Evolutionary conservation across 2,888 invertebrate genomes (phyloP), one percentile per base, ranked within the genome.

Genomic region (Branchipolynoe longqiensis): DNA sequence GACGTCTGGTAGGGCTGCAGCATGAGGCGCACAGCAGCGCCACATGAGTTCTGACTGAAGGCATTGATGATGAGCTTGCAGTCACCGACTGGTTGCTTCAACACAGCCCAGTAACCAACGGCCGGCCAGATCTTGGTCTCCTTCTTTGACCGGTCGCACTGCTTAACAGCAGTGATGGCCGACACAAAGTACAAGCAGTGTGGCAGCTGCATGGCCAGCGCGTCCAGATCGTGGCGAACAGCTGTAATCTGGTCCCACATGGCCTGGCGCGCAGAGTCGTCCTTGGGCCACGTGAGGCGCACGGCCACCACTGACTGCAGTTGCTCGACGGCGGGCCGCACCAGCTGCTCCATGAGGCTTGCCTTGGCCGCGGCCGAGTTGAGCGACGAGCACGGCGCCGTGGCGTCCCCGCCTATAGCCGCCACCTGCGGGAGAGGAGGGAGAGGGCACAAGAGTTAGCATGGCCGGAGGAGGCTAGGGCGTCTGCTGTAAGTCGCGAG

Each of bases 1-100:
- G 41, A 8, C 1, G 22, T 78, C 78, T 78, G 78, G 48, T 78
- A 78, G 25, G 78, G 78, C 78, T 78, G 78, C 78, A 78, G 78
- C 78, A 78, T 78, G 48, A 78, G 78, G 28, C 33, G 25, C 4
- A 78, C 78, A 12, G 25, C 48, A 14, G 78, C 78, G 12, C 78
- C 78, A 12, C 48, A 78, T 14, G 48, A 28, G 48, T 78, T 78
- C 48, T 22, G 48, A 25, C 18, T 78, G 69, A 36, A 69, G 4
- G 38, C 18, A 22, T 69, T 38, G 14, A 69, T 69, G n/a, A 69
- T 25, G 14, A 38, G 14, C 69, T 69, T 69, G 38, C 69, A 69
- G 36, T 69, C 69, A 1, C 14, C 18, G 36, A 69, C 36, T 22
- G 69, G 69, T 4, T 69, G 3, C 4, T 38, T 1, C 2, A 69